Evolutionary conservation across 2,113 vertebrate genomes (phyloP), one percentile per base, ranked within the genome.

Genomic region (Strix aluco): DNA sequence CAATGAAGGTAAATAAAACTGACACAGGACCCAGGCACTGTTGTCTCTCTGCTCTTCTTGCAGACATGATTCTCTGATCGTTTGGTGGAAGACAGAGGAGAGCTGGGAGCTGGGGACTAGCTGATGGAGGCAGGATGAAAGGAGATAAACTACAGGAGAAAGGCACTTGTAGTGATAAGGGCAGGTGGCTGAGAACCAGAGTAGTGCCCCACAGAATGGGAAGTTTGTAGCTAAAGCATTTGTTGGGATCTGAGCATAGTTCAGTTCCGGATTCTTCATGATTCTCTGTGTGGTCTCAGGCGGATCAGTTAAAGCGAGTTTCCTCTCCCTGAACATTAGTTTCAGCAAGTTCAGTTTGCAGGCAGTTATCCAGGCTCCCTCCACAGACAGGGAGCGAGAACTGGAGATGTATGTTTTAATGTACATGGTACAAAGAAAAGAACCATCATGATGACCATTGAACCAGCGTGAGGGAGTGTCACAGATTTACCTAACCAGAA

Each of bases 1-100:
- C 86, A 44, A 25, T 93, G 92, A 95, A 94, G 92, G 94, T 96
- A 95, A 96, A 96, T 95, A 95, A 88, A 97, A 94, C 42, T 96
- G 95, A 97, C 93, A 83, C 63, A 7, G 70, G 92, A 69, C 92
- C 62, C 69, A 17, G 55, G 67, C 27, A 2, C 78, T 67, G 77
- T 67, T 90, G 55, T 61, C 67, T 75, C 81, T 62, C 49, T 17
- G 77, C 81, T 81, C 67, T 54, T 55, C 84, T 89, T 13, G 3
- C 19, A 40, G 58, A 32, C 1, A 2, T 63, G 66, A 75, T 69
- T 83, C 90, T 91, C 92, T 42, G 63, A 93, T 72, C 38, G 5
- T 72, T 81, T 65, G 59, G 44, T 81, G 89, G 92, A 84, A 93
- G 92, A 81, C 46, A 61, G 58, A 89, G 84, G 72, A 89, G 92